Percentiles rank a stretch among this genome's conserved stretches.
Evolutionary conservation across 2,797 vertebrate genomes (phyloP).

Genomic region (Meriones psammophilus): DNA sequence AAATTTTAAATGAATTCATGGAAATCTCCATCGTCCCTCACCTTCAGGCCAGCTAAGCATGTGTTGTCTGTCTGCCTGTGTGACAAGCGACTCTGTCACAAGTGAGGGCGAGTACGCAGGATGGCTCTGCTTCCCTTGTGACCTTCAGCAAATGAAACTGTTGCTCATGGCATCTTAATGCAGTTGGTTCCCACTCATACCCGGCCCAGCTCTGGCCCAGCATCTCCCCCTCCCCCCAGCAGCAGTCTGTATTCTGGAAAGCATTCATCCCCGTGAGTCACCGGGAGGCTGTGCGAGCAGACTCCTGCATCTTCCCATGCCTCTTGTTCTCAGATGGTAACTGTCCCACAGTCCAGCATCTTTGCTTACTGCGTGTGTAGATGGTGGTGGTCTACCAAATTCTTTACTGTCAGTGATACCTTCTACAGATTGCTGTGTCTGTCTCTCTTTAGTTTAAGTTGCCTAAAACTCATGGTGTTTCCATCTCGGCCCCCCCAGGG

Average conservation of each 20-base stretch:
- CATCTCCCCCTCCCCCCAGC: background rate
- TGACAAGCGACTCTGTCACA: background rate
- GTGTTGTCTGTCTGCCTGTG: background rate
- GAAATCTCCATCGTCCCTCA: background rate
- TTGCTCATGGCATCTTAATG: background rate
- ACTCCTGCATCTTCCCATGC: fast-evolving
- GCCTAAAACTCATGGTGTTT: background rate
- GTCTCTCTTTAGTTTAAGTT: background rate
- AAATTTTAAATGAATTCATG: background rate
- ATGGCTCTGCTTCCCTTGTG: background rate
- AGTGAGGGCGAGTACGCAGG: background rate
- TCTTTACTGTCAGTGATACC: background rate
- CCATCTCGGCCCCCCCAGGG: background rate
- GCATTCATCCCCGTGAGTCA: background rate
- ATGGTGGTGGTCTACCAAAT: fast-evolving
- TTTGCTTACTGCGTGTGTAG: background rate
- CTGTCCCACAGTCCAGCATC: background rate
- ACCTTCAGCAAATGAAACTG: background rate
- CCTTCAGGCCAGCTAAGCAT: background rate
- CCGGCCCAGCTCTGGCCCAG: background rate
- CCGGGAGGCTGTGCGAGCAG: background rate
- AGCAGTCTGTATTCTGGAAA: background rate
- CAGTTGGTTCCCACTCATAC: background rate
- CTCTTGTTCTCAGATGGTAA: background rate
- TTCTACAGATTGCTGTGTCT: background rate